Base-by-base conservation (phyloP, 2,113 vertebrate genomes). In the Pygoscelis antarcticus region DNA sequence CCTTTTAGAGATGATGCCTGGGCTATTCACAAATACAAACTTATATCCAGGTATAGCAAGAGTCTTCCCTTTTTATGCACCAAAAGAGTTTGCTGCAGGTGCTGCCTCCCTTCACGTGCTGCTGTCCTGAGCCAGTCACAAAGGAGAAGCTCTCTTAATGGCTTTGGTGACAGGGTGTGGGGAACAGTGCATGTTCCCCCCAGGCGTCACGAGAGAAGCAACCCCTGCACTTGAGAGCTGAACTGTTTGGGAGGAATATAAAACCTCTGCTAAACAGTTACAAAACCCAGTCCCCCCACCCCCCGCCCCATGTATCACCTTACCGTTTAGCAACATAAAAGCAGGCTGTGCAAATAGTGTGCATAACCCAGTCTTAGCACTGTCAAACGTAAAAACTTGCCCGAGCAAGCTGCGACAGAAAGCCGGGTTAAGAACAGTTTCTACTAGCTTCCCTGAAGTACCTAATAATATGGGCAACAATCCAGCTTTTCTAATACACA, bases 111-210 rank as follows among this genome's bases (percentile, higher is more conserved):
- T 47, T 44, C 49, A 4, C 6, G 1, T 0, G 2, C 61, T 13
- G 87, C 82, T 44, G 55, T 5, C 65, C 55, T 58, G 55, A 29
- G n/a, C 69, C 52, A 30, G 57, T 2, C 17, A 2, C 84, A 47
- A 60, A n/a, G 51, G 22, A 83, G 42, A 22, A 40, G 49, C 11
- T 66, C 58, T 49, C 21, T 40, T 19, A 14, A 4, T 1, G 7
- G n/a, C 69, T 40, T 40, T 42, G 42, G 32, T 15, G 47, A 11
- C 23, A 40, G 26, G 3, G 15, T 10, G 9, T 8, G 55, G 34
- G 52, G 20, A 84, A n/a, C 11, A 55, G 62, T 0, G 14, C 64
- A 9, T 0, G 40, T 2, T 64, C 27, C 49, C 15, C 15, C 21
- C 7, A 11, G 9, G 38, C 7, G 3, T 5, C 29, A 4, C 0